phyloP scores from a whole-genome alignment of 2,113 vertebrate genomes.

The Spizaetus ornatus region DNA sequence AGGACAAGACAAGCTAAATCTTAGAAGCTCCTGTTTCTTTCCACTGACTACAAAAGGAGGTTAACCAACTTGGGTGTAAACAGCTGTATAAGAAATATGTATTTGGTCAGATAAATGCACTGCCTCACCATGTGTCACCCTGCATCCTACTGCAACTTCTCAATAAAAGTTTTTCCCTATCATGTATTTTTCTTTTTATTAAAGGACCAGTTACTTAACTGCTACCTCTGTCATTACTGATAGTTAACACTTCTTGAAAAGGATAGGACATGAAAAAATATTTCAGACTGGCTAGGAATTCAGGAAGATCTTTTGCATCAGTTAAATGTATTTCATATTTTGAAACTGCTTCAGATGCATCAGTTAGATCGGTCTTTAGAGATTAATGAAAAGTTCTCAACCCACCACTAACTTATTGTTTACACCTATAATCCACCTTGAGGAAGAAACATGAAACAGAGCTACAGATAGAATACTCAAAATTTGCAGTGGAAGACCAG shows the following conservation, averaged over 20 bases:
- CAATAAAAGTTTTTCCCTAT: neutral
- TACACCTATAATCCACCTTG: neutral
- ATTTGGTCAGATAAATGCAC: neutral
- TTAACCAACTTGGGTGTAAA: neutral
- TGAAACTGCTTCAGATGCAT: neutral
- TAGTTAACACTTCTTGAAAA: neutral
- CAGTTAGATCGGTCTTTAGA: neutral
- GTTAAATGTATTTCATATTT: neutral
- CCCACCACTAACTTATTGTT: neutral
- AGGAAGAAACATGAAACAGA: neutral
- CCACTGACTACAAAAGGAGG: neutral
- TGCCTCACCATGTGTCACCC: neutral
- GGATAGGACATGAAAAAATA: neutral
- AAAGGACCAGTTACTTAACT: neutral
- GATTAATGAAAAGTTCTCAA: neutral
- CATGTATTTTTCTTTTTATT: neutral
- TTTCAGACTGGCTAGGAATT: neutral
- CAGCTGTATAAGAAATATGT: neutral
- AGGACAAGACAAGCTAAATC: neutral
- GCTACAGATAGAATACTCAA: neutral
- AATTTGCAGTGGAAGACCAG: neutral
- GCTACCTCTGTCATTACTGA: neutral
- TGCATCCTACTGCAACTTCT: neutral
- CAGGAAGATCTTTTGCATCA: neutral
- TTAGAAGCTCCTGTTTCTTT: neutral